phyloP scores from a whole-genome alignment of 2,797 vertebrate species.

The Limnodromus scolopaceus region DNA sequence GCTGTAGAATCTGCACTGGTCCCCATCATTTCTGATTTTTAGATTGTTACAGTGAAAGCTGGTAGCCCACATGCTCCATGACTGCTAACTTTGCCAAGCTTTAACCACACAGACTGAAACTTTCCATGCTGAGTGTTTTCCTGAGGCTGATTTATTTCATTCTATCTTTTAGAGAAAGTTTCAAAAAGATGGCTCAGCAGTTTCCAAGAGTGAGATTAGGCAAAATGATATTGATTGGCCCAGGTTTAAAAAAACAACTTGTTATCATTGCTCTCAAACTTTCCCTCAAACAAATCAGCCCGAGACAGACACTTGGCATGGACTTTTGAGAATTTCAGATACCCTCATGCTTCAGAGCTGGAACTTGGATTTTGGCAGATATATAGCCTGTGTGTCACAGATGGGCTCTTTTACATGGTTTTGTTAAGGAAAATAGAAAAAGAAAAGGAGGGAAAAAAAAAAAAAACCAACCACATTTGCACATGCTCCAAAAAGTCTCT shows the following conservation, averaged over 20 bases:
- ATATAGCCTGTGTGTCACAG: not conserved
- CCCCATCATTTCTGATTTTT: not conserved
- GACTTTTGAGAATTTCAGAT: not conserved
- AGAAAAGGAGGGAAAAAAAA: not conserved
- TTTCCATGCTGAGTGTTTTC: not conserved
- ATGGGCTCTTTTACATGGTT: not conserved
- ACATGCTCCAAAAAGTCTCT: not conserved
- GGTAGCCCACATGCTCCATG: not conserved
- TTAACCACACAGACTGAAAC: not conserved
- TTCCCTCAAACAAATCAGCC: conserved; percentile 10
- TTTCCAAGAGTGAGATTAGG: not conserved
- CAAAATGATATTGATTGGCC: not conserved
- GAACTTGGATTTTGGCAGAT: conserved; percentile 11
- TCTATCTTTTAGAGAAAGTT: not conserved
- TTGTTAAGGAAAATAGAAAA: not conserved
- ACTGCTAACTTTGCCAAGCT: not conserved
- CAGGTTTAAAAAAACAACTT: not conserved
- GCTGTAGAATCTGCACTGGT: not conserved
- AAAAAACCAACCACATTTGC: not conserved
- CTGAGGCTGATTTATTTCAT: not conserved
- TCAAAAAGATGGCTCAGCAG: not conserved
- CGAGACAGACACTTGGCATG: not conserved
- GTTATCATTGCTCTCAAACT: not conserved
- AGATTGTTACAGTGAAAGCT: not conserved
- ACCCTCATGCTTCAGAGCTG: not conserved